Percentiles rank a stretch among this genome's conserved stretches.
Conservation (phyloP, 2,797 vertebrate species). For the Australoheros facetus region DNA sequence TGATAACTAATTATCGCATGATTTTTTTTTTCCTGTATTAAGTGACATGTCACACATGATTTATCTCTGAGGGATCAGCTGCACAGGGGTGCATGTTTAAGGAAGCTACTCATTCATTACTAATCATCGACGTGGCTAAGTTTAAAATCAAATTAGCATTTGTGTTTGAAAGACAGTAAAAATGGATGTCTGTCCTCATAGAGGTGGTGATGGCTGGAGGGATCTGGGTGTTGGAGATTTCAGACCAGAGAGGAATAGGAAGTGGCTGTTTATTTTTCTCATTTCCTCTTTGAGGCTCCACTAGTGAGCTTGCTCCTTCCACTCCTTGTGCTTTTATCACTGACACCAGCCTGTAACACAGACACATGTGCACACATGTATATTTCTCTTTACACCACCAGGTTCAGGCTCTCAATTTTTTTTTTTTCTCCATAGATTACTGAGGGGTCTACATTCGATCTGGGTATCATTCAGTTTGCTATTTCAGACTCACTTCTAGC, state of each 20-base stretch:
- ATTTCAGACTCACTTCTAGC: background rate
- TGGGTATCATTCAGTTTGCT: background rate
- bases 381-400: background rate
- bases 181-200: background rate
- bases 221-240: conserved; percentile 68
- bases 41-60: background rate
- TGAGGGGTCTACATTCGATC: background rate
- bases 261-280: conserved; percentile 85
- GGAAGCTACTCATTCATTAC: background rate
- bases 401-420: background rate
- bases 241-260: conserved; percentile 80
- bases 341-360: conserved; percentile 17
- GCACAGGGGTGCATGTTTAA: background rate
- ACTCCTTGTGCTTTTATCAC: conserved; percentile 65
- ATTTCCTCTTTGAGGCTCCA: conserved; percentile 81
- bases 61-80: background rate
- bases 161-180: background rate
- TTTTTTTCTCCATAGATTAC: background rate
- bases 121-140: background rate
- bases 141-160: background rate
- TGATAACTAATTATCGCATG: background rate
- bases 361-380: conserved; percentile 7
- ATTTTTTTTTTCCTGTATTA: background rate
- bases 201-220: conserved; percentile 56
- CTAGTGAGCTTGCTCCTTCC: conserved; percentile 69